Evolutionary conservation across 1,140 invertebrate species (phyloP), one percentile per base, ranked within the genome.

Genomic region (Phymastichus coffea): DNA sequence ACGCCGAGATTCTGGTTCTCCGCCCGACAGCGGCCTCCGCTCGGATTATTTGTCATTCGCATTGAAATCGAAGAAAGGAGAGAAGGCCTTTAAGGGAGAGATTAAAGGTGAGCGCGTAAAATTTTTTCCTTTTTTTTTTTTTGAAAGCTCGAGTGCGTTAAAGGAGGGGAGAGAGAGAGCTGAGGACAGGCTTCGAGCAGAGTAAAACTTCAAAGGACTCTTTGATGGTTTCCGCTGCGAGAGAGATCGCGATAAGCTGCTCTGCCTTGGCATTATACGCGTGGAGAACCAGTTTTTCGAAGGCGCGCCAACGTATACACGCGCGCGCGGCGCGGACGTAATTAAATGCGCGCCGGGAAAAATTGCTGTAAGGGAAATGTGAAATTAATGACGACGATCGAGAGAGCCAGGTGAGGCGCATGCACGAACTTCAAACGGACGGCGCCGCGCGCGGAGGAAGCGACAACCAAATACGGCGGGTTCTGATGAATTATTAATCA

Each of bases 161-260:
- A 48, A 61, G 64, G 62, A 61, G 63, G 59, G 64, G 63, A 65
- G 59, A 64, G 63, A 55, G 64, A 66, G 63, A 68, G 60, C 61
- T 65, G 70, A 72, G 71, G 71, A 73, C 72, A 74, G 71, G 73
- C 74, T 74, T 66, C 69, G 28, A 6, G 28, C 28, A 33, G 71
- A 71, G 66, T 68, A 65, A 63, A 73, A 76, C 72, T 72, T 76
- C 74, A 76, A 76, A 76, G 72, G 70, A 74, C 65, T 71, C 74
- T 76, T 76, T 74, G 74, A 76, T 73, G 71, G 65, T 74, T 74
- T 71, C 74, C 74, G 74, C 70, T n/a, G 33, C 51, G 30, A 22
- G 71, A 72, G 68, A 70, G 74, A 76, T 76, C 71, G 74, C 72
- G 72, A 76, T 76, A 74, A 74, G 73, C n/a, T n/a, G n/a, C n/a